Conservation (phyloP, 2,113 vertebrate species). For the Epinephelus moara region DNA sequence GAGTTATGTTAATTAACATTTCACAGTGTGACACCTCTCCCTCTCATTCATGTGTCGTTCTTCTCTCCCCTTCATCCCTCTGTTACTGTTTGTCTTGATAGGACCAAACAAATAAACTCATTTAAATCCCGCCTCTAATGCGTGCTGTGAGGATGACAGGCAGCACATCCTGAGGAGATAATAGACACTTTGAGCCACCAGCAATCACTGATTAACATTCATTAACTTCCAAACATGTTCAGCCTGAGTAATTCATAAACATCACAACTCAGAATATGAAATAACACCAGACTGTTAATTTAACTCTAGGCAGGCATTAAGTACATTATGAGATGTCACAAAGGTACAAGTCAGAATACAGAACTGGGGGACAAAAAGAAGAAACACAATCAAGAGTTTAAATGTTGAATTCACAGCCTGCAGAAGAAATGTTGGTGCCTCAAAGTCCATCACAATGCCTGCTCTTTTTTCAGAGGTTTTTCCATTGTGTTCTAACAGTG, state of each 20-base stretch:
- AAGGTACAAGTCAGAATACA: too few species aligned
- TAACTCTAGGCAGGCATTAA: too few species aligned
- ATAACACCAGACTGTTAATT: background rate
- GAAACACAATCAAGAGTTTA: background rate
- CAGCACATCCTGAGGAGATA: background rate
- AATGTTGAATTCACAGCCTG: background rate
- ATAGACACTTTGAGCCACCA: background rate
- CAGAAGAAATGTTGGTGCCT: background rate
- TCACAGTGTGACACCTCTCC: background rate
- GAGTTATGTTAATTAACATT: conserved; percentile 15
- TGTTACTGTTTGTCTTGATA: background rate
- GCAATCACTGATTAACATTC: background rate
- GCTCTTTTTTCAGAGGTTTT: background rate
- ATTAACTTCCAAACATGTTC: background rate
- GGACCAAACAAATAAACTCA: background rate
- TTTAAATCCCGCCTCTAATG: background rate
- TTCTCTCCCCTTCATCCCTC: background rate
- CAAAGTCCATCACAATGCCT: background rate
- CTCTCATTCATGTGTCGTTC: background rate
- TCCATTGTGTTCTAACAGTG: background rate
- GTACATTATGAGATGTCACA: too few species aligned
- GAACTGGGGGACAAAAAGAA: background rate
- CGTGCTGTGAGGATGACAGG: background rate
- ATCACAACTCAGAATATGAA: background rate
- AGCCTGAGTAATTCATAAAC: background rate